These are phyloP conservation scores for Carcharodon carcharias DNA, from an alignment of 2,797 vertebrate species.

Conservation along the genomic window DNA sequence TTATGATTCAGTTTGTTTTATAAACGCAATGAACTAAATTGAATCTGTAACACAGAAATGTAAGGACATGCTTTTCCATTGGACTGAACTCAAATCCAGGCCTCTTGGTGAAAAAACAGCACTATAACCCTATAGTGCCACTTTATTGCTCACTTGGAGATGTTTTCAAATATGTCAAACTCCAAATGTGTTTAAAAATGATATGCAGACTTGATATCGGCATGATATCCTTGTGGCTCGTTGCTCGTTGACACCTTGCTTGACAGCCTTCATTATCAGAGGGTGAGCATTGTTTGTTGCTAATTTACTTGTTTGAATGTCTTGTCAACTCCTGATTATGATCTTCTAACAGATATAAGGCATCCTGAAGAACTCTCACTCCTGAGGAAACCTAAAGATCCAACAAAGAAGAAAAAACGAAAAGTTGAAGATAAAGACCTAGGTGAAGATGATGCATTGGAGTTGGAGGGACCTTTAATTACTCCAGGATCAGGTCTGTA, in stretches of 20 bases:
- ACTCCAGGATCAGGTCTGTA: slow-evolving; percentile 87
- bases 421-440: slow-evolving; percentile 70
- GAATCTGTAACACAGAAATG: neutral
- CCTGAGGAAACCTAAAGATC: slow-evolving; percentile 91
- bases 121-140: neutral
- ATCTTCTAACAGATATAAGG: slow-evolving; percentile 74
- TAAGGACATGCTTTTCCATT: neutral
- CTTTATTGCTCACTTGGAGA: neutral
- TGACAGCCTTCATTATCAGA: neutral
- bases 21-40: neutral
- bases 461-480: slow-evolving; percentile 85
- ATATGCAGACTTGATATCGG: neutral
- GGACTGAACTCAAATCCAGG: neutral
- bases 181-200: neutral
- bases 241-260: neutral
- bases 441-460: slow-evolving; percentile 75
- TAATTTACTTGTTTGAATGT: neutral
- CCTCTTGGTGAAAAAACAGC: neutral
- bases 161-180: neutral
- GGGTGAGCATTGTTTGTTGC: neutral
- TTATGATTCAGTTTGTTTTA: neutral
- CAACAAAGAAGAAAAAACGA: slow-evolving; percentile 99
- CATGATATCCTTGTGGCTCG: neutral
- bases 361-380: slow-evolving; percentile 96
- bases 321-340: neutral